These are phyloP conservation scores for Pelodytes ibericus DNA, from an alignment of 2,797 vertebrate species.

Conservation along the genomic window DNA sequence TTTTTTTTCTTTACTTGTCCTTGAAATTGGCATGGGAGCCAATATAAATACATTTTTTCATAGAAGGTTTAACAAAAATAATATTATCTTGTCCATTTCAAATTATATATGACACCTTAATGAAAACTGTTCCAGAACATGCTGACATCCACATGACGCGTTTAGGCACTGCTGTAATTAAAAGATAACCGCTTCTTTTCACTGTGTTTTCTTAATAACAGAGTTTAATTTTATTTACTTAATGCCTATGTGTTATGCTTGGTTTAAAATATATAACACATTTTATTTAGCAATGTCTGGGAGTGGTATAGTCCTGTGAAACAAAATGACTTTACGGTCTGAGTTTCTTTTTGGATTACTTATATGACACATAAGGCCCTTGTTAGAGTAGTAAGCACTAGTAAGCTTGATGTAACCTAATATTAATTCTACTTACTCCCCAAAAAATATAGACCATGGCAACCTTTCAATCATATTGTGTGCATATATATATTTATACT, in stretches of 20 bases:
- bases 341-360: too few species aligned
- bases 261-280: not conserved
- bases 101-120: constrained; percentile 44
- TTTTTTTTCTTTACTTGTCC: constrained; percentile 27
- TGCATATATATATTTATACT: too few species aligned
- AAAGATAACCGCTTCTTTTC: constrained; percentile 24
- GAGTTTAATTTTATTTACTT: not conserved
- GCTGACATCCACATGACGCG: constrained; percentile 24
- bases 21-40: constrained; percentile 31
- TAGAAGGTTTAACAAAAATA: constrained; percentile 45
- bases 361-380: too few species aligned
- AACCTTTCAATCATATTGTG: too few species aligned
- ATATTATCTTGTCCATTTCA: constrained; percentile 51
- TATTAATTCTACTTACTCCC: too few species aligned
- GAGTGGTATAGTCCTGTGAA: too few species aligned
- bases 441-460: too few species aligned
- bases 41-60: constrained; percentile 43
- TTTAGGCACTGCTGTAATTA: constrained; percentile 22
- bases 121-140: constrained; percentile 31
- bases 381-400: too few species aligned
- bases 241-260: not conserved
- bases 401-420: too few species aligned
- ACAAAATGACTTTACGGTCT: too few species aligned
- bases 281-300: not conserved
- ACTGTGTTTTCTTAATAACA: not conserved